A percentile compares a stretch with the other conserved stretches of the same genome.
Conservation (phyloP, 2,797 vertebrate genomes). For the Paratrypauchen microcephalus region DNA sequence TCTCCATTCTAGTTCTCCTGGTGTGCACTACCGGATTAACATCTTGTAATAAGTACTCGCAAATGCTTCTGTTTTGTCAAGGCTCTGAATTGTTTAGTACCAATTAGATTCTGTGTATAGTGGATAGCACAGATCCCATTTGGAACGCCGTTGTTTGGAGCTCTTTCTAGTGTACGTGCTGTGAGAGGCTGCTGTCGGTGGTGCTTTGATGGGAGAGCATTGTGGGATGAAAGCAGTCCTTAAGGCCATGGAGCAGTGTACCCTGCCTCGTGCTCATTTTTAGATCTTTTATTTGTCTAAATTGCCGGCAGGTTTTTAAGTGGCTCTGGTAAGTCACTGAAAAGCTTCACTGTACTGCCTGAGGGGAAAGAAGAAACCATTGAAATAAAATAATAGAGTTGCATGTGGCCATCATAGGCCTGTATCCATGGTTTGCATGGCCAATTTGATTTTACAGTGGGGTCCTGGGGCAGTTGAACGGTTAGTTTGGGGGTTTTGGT, state of each 20-base stretch:
- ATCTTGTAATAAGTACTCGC: no score
- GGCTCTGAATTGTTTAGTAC: background rate
- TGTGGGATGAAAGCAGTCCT: slow-evolving; percentile 48
- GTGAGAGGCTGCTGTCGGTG: slow-evolving; percentile 17
- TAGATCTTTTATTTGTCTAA: slow-evolving; percentile 44
- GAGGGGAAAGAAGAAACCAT: background rate
- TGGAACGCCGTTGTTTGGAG: slow-evolving; percentile 1
- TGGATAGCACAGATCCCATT: background rate
- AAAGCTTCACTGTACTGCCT: background rate
- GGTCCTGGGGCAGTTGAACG: no score
- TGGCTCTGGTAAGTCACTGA: slow-evolving; percentile 20
- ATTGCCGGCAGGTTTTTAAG: slow-evolving; percentile 26
- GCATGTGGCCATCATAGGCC: no score
- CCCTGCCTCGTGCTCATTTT: slow-evolving; percentile 9
- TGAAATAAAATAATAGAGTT: background rate
- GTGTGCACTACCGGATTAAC: no score
- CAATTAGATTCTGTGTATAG: background rate
- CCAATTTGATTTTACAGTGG: no score
- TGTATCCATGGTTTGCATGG: no score
- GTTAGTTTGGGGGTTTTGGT: no score
- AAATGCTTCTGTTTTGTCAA: background rate
- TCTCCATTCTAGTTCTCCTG: no score
- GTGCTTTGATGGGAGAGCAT: slow-evolving; percentile 34
- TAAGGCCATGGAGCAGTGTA: slow-evolving; percentile 14
- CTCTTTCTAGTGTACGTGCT: background rate